These are phyloP conservation scores for Carassius carassius DNA, from an alignment of 2,113 vertebrate genomes.

Conservation along the genomic window DNA sequence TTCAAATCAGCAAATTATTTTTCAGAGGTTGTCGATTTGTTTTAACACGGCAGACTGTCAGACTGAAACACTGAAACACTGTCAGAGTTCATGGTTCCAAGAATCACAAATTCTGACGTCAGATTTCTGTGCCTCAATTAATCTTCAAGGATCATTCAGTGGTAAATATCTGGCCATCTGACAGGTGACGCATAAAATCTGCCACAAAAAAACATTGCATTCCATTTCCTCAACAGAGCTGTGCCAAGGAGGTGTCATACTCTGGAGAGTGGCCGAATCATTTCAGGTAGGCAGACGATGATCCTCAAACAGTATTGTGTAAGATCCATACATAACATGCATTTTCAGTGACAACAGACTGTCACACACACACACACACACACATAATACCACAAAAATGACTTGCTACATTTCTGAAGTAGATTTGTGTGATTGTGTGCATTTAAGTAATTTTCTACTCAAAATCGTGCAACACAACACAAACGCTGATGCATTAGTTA, in stretches of 20 bases:
- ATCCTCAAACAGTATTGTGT: neutral
- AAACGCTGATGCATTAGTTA: neutral
- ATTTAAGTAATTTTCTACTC: neutral
- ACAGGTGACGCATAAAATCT: conserved; percentile 2
- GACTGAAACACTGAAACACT: too few species aligned
- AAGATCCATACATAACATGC: neutral
- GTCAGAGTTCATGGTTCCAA: conserved; percentile 48
- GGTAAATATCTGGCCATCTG: conserved; percentile 26
- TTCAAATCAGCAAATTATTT: conserved; percentile 19
- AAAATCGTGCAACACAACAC: neutral
- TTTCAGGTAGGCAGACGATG: neutral
- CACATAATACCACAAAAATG: neutral
- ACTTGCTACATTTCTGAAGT: neutral
- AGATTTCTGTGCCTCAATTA: conserved; percentile 47
- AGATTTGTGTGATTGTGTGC: neutral
- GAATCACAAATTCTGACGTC: conserved; percentile 51
- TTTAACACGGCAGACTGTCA: conserved; percentile 35
- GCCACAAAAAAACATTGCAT: conserved; percentile 28
- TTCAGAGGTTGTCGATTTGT: conserved; percentile 14
- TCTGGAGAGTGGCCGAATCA: neutral
- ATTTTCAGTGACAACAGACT: neutral
- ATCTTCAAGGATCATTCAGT: conserved; percentile 50
- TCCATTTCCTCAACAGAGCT: conserved; percentile 26
- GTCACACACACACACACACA: neutral
- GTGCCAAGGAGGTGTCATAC: conserved; percentile 14